Evolutionary conservation across 2,113 vertebrate species (phyloP), one percentile per base, ranked within the genome.

Genomic region (Bubo scandiacus): DNA sequence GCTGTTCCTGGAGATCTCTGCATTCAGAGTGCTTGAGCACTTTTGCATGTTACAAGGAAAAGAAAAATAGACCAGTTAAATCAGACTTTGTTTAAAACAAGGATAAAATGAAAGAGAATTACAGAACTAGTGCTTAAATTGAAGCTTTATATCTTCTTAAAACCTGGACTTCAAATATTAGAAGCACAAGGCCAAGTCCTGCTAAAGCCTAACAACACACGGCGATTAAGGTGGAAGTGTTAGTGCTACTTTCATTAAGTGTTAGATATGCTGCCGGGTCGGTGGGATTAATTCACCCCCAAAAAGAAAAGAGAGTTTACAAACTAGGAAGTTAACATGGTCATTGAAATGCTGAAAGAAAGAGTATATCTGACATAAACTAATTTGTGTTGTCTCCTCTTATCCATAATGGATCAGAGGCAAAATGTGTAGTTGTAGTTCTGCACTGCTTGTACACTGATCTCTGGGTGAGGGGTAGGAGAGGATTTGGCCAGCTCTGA

Each of bases 381-480:
- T 51, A 13, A 30, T 68, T 40, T 58, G 38, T 77, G 3, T 52
- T 81, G 90, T 65, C 43, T 81, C 38, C 42, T 21, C 57, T 27
- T 58, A 58, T n/a, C 36, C 32, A 11, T 62, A 51, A 75, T 32
- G 32, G 30, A 62, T 63, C 36, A 38, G 83, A 15, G 15, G 22
- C 29, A 71, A 45, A 71, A 52, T 47, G 10, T 75, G 30, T 38
- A 25, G 12, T 13, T 54, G 38, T 27, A n/a, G 34, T n/a, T 59
- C 40, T n/a, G 16, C 2, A 1, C 38, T 2, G 6, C 18, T 23
- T 42, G 30, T 26, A 55, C 30, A 6, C 17, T 45, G 10, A 4
- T 34, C 23, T 79, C 17, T 15, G 1, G 1, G 9, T 43, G 40
- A 55, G 61, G 47, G 11, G n/a, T 10, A 38, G 54, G 27, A 40